These are phyloP conservation scores for Lophura nycthemera DNA, from an alignment of 2,113 vertebrate species.

Conservation along the genomic window DNA sequence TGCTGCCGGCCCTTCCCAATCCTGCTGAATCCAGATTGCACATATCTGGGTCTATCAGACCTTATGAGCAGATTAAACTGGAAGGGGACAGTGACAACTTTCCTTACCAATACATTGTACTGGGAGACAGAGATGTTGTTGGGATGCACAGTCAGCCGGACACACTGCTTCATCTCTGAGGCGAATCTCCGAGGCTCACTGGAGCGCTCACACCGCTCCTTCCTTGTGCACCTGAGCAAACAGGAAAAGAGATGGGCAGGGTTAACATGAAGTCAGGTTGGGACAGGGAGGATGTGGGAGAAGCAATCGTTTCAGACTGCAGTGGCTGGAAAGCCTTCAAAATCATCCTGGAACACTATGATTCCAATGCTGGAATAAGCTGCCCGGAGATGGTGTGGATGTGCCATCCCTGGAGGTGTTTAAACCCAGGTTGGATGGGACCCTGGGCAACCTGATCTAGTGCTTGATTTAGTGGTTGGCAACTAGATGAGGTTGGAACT, in stretches of 20 bases:
- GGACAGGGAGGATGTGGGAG: fast-evolving
- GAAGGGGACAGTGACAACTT: neutral
- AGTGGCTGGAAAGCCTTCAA: fast-evolving
- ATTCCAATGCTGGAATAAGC: neutral
- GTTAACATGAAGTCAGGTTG: neutral
- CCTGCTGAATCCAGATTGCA: neutral
- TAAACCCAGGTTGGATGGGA: no score
- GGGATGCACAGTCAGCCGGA: conserved; percentile 93
- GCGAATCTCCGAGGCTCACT: conserved; percentile 92
- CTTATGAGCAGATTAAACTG: neutral
- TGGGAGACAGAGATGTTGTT: conserved; percentile 99
- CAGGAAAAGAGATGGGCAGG: neutral
- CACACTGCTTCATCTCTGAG: conserved; percentile 95
- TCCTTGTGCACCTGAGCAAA: conserved; percentile 91
- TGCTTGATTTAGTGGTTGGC: no score
- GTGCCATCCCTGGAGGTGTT: no score
- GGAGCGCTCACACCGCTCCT: conserved; percentile 93
- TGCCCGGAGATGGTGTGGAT: no score
- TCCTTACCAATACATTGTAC: conserved; percentile 94
- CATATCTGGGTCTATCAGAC: neutral
- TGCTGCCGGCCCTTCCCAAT: neutral
- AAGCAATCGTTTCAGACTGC: fast-evolving
- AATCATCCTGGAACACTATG: fast-evolving
- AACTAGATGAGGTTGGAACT: no score
- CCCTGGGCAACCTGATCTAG: no score